Evolutionary conservation across 1,140 invertebrate genomes (phyloP), one percentile per base, ranked within the genome.

Genomic region (Orius insidiosus): DNA sequence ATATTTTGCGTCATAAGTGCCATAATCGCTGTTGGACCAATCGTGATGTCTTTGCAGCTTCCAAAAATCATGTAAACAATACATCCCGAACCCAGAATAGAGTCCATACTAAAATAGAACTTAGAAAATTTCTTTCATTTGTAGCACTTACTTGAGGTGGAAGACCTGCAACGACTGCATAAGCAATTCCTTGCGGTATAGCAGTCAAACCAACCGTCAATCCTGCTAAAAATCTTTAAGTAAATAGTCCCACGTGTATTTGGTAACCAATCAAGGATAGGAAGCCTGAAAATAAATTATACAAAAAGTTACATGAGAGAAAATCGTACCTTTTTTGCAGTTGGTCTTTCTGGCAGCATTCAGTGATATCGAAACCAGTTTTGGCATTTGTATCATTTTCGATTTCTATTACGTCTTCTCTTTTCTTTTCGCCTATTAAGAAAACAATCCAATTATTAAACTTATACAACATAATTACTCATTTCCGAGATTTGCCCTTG

Each of bases 41-140:
- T 78, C 52, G 83, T 88, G 35, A 89, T 74, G 61, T 88, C 83
- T 46, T 79, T 80, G 51, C 79, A 77, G 2, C 80, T 85, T 3
- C 87, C 86, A 57, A 90, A 72, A 14, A 87, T 18, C 11, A 74
- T 73, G 64, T 90, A 93, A 6, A 88, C 68, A 53, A 89, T 78
- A 53, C 80, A 78, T 2, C 85, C 84, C 55, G 76, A 89, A 80
- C 0, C 82, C 78, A 10, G 84, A 80, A 62, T 90, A 90, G 4
- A 92, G 64, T 1, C 87, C 87, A 66, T 82, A 85, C 74, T 85
- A 68, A 36, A 36, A 15, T 13, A 3, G 14, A 3, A 4, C 5
- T 36, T 11, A 36, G n/a, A n/a, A n/a, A 36, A 15, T 9, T 36
- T n/a, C 14, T 36, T 36, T 15, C 14, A 36, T n/a, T n/a, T n/a